Evolutionary conservation across 2,797 vertebrate species (phyloP).

Genomic region (Nannoperca australis): DNA sequence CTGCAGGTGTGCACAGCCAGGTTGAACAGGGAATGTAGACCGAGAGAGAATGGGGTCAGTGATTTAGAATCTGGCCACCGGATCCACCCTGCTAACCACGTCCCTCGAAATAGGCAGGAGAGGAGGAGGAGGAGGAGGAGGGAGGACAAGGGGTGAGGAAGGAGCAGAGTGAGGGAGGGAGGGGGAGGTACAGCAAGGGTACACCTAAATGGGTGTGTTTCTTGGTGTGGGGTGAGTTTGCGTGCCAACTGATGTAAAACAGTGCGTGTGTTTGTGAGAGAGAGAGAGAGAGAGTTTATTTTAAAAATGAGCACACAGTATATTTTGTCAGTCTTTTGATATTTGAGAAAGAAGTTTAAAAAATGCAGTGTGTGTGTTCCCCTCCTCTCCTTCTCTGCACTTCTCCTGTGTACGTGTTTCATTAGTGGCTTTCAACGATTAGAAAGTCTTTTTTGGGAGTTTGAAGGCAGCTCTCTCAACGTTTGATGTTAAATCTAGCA

Average conservation of each 20-base stretch:
- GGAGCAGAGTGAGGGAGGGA: constrained; percentile 41
- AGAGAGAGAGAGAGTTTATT: constrained; percentile 2
- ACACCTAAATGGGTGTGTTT: constrained; percentile 66
- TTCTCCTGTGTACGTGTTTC: neutral
- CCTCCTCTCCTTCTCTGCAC: constrained; percentile 34
- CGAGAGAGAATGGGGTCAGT: constrained; percentile 74
- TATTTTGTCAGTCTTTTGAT: constrained; percentile 35
- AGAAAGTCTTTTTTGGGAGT: constrained; percentile 28
- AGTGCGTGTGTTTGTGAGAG: constrained; percentile 25
- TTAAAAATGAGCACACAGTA: constrained; percentile 8
- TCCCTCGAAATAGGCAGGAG: constrained; percentile 75
- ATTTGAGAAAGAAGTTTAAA: constrained; percentile 11
- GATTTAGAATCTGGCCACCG: constrained; percentile 64
- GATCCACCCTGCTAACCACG: constrained; percentile 81
- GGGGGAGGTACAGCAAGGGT: constrained; percentile 40
- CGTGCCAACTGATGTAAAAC: constrained; percentile 55
- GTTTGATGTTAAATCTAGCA: constrained; percentile 66
- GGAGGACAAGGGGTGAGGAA: constrained; percentile 55
- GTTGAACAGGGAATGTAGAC: constrained; percentile 53
- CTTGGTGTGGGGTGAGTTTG: constrained; percentile 64
- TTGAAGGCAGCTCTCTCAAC: constrained; percentile 26
- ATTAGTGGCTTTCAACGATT: constrained; percentile 35
- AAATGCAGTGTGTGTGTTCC: constrained; percentile 18
- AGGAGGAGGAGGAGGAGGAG: constrained; percentile 37
- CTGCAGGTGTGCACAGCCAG: constrained; percentile 55